Base-by-base conservation (phyloP, 2,113 vertebrate species). In the Opisthocomus hoazin region DNA sequence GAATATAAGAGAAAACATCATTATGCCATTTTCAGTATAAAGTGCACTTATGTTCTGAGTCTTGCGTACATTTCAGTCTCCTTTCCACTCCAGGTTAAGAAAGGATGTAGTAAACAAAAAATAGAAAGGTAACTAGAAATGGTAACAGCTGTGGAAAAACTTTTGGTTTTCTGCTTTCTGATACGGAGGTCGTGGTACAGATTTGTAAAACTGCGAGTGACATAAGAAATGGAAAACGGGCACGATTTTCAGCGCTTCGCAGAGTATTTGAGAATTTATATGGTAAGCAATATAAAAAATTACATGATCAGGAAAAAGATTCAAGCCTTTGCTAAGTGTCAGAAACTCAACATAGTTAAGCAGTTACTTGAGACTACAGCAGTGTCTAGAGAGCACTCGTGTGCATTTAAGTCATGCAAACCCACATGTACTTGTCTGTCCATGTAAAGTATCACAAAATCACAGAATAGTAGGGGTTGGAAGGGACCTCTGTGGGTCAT, bases 381-480 rank as follows among this genome's bases (percentile, higher is more conserved):
- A 43, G 12, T 37, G 5, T 70, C 2, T 64, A 19, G 4, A 5
- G 23, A 84, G 17, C 5, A 2, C 17, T n/a, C 1, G 1, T 12
- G 5, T 29, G 20, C 10, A 17, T 75, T 41, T 84, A 81, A 46
- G 22, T 87, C 10, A 3, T 11, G 4, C 2, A 53, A 81, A 66
- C 22, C 70, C 6, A 34, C 6, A 4, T 4, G 2, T 22, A 51
- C 10, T 9, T 50, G 10, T 70, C 26, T 45, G 8, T 21, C 51
- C 10, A 15, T 29, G 22, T 20, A 32, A 77, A 66, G 4, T 19
- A 21, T 39, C n/a, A n/a, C n/a, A n/a, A n/a, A n/a, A n/a, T n/a
- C n/a, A n/a, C n/a, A n/a, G n/a, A n/a, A n/a, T n/a, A n/a, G n/a
- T n/a, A n/a, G n/a, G n/a, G n/a, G n/a, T n/a, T n/a, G n/a, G n/a